phyloP scores from a whole-genome alignment of 2,888 invertebrate species.

The Drosophila fungiperda region DNA sequence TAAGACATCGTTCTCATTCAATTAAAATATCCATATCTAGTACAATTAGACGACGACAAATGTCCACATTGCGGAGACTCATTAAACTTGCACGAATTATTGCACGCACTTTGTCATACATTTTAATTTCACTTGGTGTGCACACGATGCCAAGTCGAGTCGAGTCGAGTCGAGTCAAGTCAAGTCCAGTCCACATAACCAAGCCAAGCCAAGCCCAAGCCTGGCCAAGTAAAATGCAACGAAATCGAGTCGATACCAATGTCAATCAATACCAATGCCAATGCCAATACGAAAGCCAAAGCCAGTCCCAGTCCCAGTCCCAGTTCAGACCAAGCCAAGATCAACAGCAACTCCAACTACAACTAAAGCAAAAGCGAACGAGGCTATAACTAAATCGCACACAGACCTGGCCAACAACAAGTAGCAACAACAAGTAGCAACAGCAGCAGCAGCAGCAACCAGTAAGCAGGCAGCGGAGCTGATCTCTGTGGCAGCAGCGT shows the following conservation, averaged over 20 bases:
- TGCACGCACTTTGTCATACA: constrained; percentile 85
- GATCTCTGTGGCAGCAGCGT: constrained; percentile 46
- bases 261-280: constrained; percentile 16
- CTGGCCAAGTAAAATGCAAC: constrained; percentile 35
- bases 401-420: constrained; percentile 27
- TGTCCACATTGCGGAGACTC: constrained; percentile 78
- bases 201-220: background rate
- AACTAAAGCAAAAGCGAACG: constrained; percentile 36
- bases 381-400: constrained; percentile 59
- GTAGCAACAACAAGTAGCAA: constrained; percentile 1
- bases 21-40: constrained; percentile 84
- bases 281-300: constrained; percentile 17
- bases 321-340: constrained; percentile 32
- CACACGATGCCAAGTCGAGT: constrained; percentile 35
- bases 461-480: constrained; percentile 27
- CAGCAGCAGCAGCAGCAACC: constrained; percentile 11
- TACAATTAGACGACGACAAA: constrained; percentile 82
- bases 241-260: constrained; percentile 55
- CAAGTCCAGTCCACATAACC: background rate
- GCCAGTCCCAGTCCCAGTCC: constrained; percentile 30
- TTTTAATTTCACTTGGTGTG: constrained; percentile 82
- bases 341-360: constrained; percentile 40
- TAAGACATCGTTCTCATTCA: constrained; percentile 82
- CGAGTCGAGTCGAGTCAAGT: background rate
- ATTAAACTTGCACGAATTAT: constrained; percentile 83